Conservation (phyloP, 1,140 invertebrate species). For the Antheraea mylitta region DNA sequence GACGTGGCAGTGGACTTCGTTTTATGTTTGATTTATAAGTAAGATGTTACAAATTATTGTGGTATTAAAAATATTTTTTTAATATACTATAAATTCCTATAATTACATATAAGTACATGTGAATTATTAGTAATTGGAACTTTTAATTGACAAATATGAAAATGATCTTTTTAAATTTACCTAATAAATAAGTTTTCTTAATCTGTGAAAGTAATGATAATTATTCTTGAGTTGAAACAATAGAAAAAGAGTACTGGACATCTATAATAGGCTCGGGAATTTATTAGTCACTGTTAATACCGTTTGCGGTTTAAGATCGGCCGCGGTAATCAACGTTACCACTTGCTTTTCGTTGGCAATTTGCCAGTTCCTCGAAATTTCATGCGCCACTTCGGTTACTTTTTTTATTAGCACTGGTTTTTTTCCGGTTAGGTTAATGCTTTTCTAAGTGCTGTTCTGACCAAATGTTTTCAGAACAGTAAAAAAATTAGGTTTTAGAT, state of each 20-base stretch:
- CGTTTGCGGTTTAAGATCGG: constrained; percentile 8
- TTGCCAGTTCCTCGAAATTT: constrained; percentile 12
- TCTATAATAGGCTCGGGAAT: neutral
- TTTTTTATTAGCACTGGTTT: neutral
- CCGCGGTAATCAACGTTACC: constrained; percentile 7
- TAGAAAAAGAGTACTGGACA: neutral
- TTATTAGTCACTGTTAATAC: constrained; percentile 6
- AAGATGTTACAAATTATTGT: too few relatives aligned
- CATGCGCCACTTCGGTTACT: neutral
- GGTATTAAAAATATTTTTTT: too few relatives aligned
- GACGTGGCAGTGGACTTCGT: too few relatives aligned
- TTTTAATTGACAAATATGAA: too few relatives aligned
- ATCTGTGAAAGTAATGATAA: neutral
- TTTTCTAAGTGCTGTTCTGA: neutral
- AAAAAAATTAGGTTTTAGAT: neutral
- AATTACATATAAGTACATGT: too few relatives aligned
- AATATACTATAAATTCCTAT: too few relatives aligned
- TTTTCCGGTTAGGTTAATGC: neutral
- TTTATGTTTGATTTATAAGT: too few relatives aligned
- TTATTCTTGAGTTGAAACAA: neutral
- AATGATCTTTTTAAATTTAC: too few relatives aligned
- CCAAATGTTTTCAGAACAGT: neutral
- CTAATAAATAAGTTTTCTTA: too few relatives aligned
- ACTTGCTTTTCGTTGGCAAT: constrained; percentile 5
- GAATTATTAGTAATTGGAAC: too few relatives aligned